A percentile compares a stretch with the other conserved stretches of the same genome.
phyloP scores from a whole-genome alignment of 2,797 vertebrate species.

The Limosa lapponica region DNA sequence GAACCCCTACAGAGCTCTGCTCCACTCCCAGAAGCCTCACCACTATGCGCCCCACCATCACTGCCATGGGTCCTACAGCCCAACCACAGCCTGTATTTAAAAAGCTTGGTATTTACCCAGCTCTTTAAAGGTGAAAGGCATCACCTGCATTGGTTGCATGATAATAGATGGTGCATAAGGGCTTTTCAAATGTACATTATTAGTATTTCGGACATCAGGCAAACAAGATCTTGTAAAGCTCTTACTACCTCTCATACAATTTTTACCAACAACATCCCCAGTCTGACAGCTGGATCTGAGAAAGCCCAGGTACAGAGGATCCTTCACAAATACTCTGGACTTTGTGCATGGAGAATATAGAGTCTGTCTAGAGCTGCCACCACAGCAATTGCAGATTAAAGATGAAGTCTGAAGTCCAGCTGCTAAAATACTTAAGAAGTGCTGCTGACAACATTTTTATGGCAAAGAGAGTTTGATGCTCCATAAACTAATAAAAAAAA shows the following conservation, averaged over 20 bases:
- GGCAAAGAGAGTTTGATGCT: not conserved
- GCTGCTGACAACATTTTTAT: not conserved
- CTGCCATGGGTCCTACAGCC: not conserved
- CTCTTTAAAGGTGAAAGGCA: not conserved
- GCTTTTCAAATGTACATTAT: not conserved
- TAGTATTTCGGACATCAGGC: not conserved
- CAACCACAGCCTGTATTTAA: not conserved
- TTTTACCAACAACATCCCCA: not conserved
- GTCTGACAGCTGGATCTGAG: not conserved
- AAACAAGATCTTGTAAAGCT: not conserved
- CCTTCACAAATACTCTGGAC: not conserved
- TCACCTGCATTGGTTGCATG: not conserved
- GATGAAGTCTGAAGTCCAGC: not conserved
- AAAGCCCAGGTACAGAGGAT: not conserved
- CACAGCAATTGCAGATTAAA: not conserved
- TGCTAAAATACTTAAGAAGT: not conserved
- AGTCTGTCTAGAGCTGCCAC: not conserved
- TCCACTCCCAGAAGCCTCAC: not conserved
- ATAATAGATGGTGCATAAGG: rapidly evolving
- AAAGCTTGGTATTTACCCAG: not conserved
- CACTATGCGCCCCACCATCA: not conserved
- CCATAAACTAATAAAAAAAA: not conserved
- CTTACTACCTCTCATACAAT: not conserved
- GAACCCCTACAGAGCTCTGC: not conserved
- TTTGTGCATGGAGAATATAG: not conserved